phyloP scores from a whole-genome alignment of 2,888 invertebrate species.

The Drosophila borealis region DNA sequence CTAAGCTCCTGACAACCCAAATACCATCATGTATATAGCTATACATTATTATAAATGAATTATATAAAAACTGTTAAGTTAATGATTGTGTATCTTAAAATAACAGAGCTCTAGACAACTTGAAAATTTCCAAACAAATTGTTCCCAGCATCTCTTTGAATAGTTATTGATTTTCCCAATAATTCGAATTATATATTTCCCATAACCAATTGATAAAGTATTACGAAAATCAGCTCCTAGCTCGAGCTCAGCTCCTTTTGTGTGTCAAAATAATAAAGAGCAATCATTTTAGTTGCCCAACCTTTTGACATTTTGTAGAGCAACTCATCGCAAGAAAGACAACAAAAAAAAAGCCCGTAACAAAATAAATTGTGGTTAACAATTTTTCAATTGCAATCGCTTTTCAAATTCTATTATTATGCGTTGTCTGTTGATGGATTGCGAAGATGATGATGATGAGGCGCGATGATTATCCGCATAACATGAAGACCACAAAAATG shows the following conservation, averaged over 20 bases:
- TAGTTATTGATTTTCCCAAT: slow-evolving; percentile 11
- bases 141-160: slow-evolving; percentile 2
- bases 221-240: slow-evolving; percentile 32
- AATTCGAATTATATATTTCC: slow-evolving; percentile 4
- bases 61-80: too few species aligned
- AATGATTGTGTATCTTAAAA: too few species aligned
- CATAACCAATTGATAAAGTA: slow-evolving; percentile 29
- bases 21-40: too few species aligned
- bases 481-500: slow-evolving; percentile 17
- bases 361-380: slow-evolving; percentile 59
- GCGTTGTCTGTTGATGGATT: slow-evolving; percentile 59
- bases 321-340: slow-evolving; percentile 32
- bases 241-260: slow-evolving; percentile 42
- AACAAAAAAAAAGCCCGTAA: slow-evolving; percentile 21
- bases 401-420: slow-evolving; percentile 66
- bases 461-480: slow-evolving; percentile 36
- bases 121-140: slow-evolving; percentile 4
- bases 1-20: too few species aligned
- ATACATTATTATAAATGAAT: too few species aligned
- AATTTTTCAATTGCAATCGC: slow-evolving; percentile 70
- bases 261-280: slow-evolving; percentile 17
- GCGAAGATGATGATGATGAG: slow-evolving; percentile 28
- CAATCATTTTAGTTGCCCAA: slow-evolving; percentile 58
- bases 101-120: not conserved
- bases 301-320: slow-evolving; percentile 64